Conservation (phyloP, 1,140 invertebrate genomes). For the Caligus rogercresseyi region DNA sequence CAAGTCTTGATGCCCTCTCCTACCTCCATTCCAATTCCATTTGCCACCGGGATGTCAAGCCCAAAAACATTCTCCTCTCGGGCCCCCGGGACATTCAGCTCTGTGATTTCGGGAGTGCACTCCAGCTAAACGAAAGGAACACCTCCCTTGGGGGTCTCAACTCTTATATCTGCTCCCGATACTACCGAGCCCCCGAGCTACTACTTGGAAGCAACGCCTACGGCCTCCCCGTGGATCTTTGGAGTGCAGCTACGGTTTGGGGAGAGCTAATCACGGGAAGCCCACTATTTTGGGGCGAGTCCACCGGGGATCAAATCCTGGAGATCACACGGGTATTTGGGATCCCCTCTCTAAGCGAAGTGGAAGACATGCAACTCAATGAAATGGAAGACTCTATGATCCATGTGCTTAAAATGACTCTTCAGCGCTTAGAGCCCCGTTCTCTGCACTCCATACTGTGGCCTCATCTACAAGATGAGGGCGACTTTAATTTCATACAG, state of each 20-base stretch:
- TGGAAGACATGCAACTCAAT: neutral
- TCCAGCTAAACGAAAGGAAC: neutral
- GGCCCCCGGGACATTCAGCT: neutral
- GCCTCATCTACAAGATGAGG: no score
- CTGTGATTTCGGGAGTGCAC: conserved; percentile 13
- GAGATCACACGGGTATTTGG: conserved; percentile 12
- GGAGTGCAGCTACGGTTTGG: conserved; percentile 42
- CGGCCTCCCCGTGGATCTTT: conserved; percentile 36
- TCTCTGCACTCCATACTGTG: no score
- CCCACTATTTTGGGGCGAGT: conserved; percentile 4
- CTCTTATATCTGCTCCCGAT: conserved; percentile 12
- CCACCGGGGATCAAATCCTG: conserved; percentile 7
- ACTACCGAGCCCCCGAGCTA: conserved; percentile 37
- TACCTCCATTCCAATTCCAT: neutral
- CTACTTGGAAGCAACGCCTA: conserved; percentile 34
- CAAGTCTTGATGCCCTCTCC: conserved; percentile 4
- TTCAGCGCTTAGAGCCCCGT: neutral
- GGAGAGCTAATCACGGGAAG: conserved; percentile 31
- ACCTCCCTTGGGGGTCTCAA: neutral
- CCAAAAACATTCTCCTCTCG: neutral
- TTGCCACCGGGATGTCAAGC: conserved; percentile 12
- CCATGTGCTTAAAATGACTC: neutral
- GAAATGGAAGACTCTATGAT: neutral
- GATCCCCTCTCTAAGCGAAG: neutral
- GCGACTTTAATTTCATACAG: no score